Base-by-base conservation (phyloP, 2,113 vertebrate species). In the Lepisosteus osseus region DNA sequence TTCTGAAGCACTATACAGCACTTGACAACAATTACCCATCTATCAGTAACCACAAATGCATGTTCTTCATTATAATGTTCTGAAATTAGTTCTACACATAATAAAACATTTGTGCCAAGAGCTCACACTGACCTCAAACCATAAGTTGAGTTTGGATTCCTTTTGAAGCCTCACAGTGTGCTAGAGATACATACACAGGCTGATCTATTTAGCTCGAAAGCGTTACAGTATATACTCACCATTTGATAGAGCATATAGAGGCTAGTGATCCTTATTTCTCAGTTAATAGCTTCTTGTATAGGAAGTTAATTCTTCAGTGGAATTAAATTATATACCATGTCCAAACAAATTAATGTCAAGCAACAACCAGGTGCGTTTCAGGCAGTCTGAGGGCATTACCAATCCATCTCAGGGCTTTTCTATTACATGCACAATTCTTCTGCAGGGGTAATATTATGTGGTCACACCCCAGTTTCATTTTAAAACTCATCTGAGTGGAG, bases 311-410 rank as follows among this genome's bases (percentile, higher is more conserved):
- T 92, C 84, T 84, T n/a, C 61, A 11, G 68, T 80, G 68, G 70
- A 83, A 91, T 93, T 86, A 85, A 90, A 90, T 90, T 87, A 87
- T 86, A 89, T 90, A 85, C 74, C 74, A 69, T 78, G 76, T 91
- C 82, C 90, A 87, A 91, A 89, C 78, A 85, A 78, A 87, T 91
- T 87, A 90, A 78, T 70, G 74, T 92, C 89, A 92, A 86, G 67
- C 61, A 12, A 67, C 77, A 82, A 89, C 80, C 83, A 89, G 80
- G 76, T 83, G 88, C 82, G 57, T 84, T 73, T 86, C 71, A 85
- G 85, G 88, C 84, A 83, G 74, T 80, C 78, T 45, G 72, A 71
- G 84, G 84, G 78, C 84, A 86, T 83, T 86, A 74, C 80, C 82
- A 88, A 88, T 92, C 84, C 84, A 76, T 81, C 68, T 68, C 85